Conservation (phyloP, 2,797 vertebrate genomes). For the Emydoidea blandingii region DNA sequence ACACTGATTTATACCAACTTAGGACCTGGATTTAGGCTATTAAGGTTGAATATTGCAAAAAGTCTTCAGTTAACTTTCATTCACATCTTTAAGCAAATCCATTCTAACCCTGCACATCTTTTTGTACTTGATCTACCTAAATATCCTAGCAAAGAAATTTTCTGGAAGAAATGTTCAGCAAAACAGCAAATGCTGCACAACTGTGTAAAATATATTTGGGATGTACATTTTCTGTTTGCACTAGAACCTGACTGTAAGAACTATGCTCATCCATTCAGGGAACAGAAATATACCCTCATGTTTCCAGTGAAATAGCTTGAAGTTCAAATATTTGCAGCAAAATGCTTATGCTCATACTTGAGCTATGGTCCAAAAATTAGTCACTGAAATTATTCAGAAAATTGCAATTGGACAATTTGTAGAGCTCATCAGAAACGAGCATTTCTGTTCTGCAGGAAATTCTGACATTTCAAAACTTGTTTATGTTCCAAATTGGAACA, state of each 20-base stretch:
- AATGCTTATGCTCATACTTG: slow-evolving; percentile 17
- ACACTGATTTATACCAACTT: neutral
- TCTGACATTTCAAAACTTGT: neutral
- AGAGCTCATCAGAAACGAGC: neutral
- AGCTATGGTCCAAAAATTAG: neutral
- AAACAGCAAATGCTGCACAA: slow-evolving; percentile 2
- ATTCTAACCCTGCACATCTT: neutral
- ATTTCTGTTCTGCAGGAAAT: neutral
- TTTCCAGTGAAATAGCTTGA: slow-evolving; percentile 36
- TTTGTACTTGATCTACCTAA: neutral
- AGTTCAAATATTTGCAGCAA: slow-evolving; percentile 44
- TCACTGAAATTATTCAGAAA: neutral
- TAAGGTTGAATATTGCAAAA: neutral
- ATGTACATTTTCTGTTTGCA: slow-evolving; percentile 32
- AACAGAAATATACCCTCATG: slow-evolving; percentile 1
- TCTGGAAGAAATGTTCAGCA: neutral
- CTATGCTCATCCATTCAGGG: slow-evolving; percentile 41
- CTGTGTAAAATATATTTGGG: neutral
- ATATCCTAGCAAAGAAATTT: neutral
- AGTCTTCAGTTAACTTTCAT: neutral
- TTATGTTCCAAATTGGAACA: neutral
- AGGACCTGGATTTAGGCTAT: neutral
- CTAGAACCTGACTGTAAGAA: slow-evolving; percentile 42
- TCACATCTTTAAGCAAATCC: neutral
- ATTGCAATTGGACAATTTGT: neutral